Percentiles rank a stretch among this genome's conserved stretches.
phyloP scores from a whole-genome alignment of 2,113 vertebrate genomes.

The Eleginops maclovinus region DNA sequence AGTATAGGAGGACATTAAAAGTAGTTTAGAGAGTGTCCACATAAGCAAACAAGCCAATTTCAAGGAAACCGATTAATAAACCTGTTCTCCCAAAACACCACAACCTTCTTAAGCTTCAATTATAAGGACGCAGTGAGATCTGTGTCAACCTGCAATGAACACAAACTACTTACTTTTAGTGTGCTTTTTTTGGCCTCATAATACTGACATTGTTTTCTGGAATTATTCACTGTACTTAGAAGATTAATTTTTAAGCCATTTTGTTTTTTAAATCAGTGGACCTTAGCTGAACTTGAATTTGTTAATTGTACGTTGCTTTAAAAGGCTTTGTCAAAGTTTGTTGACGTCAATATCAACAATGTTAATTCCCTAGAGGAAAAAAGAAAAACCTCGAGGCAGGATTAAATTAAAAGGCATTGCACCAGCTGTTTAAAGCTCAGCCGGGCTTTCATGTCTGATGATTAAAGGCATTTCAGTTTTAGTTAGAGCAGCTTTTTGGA shows the following conservation, averaged over 20 bases:
- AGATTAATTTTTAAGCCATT: not conserved
- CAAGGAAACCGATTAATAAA: conserved; percentile 13
- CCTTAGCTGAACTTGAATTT: not conserved
- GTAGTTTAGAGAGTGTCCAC: not conserved
- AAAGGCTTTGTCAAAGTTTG: not conserved
- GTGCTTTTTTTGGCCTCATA: too few species aligned
- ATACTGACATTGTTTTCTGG: not conserved
- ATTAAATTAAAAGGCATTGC: conserved; percentile 33
- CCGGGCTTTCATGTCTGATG: conserved; percentile 24
- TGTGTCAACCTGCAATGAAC: not conserved
- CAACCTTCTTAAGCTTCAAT: conserved; percentile 7
- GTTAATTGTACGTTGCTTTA: not conserved
- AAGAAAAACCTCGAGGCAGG: conserved; percentile 5
- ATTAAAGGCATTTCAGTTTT: conserved; percentile 40
- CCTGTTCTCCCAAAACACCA: conserved; percentile 21
- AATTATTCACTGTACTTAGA: not conserved
- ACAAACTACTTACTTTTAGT: too few species aligned
- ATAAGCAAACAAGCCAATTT: not conserved
- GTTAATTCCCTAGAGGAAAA: not conserved
- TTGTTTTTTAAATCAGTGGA: not conserved
- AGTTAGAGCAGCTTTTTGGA: not conserved
- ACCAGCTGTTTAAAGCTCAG: conserved; percentile 16
- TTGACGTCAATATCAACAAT: not conserved
- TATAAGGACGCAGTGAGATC: not conserved
- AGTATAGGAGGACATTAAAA: too few species aligned